phyloP scores from a whole-genome alignment of 1,140 invertebrate species.

The Probaryconus sp. region DNA sequence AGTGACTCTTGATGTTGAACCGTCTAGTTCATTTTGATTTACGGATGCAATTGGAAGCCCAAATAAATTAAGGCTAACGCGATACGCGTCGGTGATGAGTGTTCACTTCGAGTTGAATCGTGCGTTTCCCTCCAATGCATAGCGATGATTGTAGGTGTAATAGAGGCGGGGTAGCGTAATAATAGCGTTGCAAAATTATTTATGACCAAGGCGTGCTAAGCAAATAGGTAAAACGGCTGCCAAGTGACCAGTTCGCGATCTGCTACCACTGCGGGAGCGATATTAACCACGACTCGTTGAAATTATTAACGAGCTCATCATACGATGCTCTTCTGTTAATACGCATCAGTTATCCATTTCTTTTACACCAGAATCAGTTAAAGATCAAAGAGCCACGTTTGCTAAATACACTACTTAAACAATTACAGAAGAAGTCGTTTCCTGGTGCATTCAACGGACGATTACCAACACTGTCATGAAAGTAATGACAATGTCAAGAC shows the following conservation, averaged over 20 bases:
- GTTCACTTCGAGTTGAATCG: constrained; percentile 42
- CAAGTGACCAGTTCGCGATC: constrained; percentile 69
- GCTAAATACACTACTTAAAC: background rate
- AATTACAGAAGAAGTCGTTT: no score
- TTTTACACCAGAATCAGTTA: constrained; percentile 21
- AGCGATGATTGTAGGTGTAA: constrained; percentile 64
- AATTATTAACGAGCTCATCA: constrained; percentile 76
- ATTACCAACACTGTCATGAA: no score
- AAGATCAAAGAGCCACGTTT: constrained; percentile 1
- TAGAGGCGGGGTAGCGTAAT: constrained; percentile 67
- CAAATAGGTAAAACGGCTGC: constrained; percentile 76
- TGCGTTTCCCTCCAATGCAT: constrained; percentile 45
- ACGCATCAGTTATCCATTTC: constrained; percentile 32
- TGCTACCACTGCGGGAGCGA: constrained; percentile 60
- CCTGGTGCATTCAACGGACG: no score
- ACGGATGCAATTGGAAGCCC: constrained; percentile 51
- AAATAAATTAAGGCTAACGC: constrained; percentile 60
- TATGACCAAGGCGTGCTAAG: constrained; percentile 70
- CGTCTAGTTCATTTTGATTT: constrained; percentile 48
- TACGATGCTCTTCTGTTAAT: constrained; percentile 44
- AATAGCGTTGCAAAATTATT: constrained; percentile 70
- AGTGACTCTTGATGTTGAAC: constrained; percentile 31
- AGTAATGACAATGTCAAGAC: no score
- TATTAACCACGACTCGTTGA: constrained; percentile 74
- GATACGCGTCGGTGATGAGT: constrained; percentile 53